These are phyloP conservation scores for Aurelia coerulea DNA, from an alignment of 30 jellyfish, hydroid and myxozoan species.

Conservation along the genomic window DNA sequence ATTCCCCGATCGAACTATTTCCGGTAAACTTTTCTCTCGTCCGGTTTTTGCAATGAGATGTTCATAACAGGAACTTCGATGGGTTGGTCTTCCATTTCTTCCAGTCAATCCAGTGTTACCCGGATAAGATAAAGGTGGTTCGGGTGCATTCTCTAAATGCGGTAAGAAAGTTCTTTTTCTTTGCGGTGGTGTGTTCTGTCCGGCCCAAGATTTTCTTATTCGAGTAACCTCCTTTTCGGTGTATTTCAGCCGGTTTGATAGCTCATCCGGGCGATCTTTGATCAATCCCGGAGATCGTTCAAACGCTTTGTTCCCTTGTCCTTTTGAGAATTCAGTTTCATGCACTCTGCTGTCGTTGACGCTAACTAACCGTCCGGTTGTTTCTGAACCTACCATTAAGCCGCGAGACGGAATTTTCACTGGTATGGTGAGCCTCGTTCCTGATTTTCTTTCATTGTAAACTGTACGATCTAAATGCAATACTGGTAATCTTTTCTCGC, in stretches of 20 bases:
- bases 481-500: constrained; percentile 6
- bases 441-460: not conserved
- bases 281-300: not conserved
- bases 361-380: not conserved
- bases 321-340: not conserved
- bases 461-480: not conserved
- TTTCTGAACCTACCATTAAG: not conserved
- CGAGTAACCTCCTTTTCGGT: constrained; percentile 55
- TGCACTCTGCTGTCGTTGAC: not conserved
- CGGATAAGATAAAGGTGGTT: not conserved
- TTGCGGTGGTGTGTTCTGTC: constrained; percentile 42
- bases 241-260: constrained; percentile 26
- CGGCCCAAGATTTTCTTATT: constrained; percentile 51
- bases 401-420: not conserved
- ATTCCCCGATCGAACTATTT: not conserved
- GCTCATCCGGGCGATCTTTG: not conserved
- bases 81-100: not conserved
- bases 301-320: not conserved
- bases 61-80: not conserved
- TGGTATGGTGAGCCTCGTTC: not conserved
- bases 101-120: not conserved
- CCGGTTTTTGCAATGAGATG: not conserved
- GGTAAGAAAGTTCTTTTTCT: constrained; percentile 50
- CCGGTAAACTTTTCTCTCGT: constrained; percentile 14
- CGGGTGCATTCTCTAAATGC: constrained; percentile 47